Evolutionary conservation across 2,797 vertebrate species (phyloP).

Genomic region (Helicolenus hilgendorfi): DNA sequence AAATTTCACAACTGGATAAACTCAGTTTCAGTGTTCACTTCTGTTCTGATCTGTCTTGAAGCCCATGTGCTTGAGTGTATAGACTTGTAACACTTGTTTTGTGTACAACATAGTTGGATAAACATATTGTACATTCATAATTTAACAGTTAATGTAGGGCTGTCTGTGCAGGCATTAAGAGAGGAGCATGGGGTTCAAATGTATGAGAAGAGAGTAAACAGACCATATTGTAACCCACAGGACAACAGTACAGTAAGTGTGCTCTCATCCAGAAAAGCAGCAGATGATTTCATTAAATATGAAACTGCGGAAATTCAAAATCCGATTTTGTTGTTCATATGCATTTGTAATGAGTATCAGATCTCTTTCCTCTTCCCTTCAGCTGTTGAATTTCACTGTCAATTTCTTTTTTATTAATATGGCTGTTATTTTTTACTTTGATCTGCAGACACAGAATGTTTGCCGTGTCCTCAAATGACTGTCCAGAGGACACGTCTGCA

Average conservation of each 20-base stretch:
- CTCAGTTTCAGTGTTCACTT: background rate
- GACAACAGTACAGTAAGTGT: conserved; percentile 1
- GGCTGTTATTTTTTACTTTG: background rate
- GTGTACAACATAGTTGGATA: background rate
- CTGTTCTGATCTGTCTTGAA: conserved; percentile 6
- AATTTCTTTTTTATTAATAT: background rate
- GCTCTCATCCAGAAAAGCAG: conserved; percentile 27
- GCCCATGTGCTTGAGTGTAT: background rate
- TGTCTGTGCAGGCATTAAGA: background rate
- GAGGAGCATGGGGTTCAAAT: background rate
- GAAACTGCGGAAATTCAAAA: conserved; percentile 38
- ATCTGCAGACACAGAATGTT: no score
- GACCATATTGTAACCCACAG: conserved; percentile 33
- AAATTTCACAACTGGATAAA: background rate
- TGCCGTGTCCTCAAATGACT: no score
- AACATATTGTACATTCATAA: conserved; percentile 56
- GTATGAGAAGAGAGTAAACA: background rate
- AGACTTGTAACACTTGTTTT: background rate
- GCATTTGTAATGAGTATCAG: conserved; percentile 1
- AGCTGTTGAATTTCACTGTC: background rate
- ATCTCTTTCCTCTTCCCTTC: background rate
- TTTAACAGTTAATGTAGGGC: conserved; percentile 16
- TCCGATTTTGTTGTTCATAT: conserved; percentile 13
- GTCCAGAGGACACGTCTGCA: no score
- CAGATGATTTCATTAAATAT: conserved; percentile 78